phyloP scores from a whole-genome alignment of 2,113 vertebrate genomes.

The Phoxinus phoxinus region DNA sequence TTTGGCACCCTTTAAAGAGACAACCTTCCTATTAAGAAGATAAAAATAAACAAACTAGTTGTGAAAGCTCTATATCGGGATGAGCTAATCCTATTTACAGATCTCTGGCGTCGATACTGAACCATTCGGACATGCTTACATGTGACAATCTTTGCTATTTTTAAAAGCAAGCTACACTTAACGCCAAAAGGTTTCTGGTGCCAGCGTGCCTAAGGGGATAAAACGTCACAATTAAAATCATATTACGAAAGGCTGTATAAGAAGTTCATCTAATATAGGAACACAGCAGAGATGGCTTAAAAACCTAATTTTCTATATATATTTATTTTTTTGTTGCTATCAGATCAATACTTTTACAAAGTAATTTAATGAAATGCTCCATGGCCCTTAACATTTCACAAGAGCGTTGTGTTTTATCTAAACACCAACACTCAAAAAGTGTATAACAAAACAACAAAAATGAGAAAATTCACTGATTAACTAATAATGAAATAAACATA shows the following conservation, averaged over 20 bases:
- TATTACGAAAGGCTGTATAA: constrained; percentile 72
- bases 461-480: not conserved
- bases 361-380: constrained; percentile 13
- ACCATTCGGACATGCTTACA: constrained; percentile 69
- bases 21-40: constrained; percentile 78
- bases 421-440: not conserved
- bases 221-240: constrained; percentile 74
- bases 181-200: constrained; percentile 69
- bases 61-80: constrained; percentile 80
- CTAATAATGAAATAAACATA: not conserved
- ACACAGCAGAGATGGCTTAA: constrained; percentile 26
- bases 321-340: constrained; percentile 48
- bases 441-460: not conserved
- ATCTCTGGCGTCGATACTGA: constrained; percentile 74
- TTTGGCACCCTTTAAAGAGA: constrained; percentile 81
- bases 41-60: constrained; percentile 83
- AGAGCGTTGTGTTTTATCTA: not conserved
- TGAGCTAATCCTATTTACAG: constrained; percentile 82
- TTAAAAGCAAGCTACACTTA: constrained; percentile 74
- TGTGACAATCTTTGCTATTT: constrained; percentile 78
- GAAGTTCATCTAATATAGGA: constrained; percentile 71
- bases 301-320: constrained; percentile 56
- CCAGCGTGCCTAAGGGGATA: constrained; percentile 75
- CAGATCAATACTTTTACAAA: constrained; percentile 35
- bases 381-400: not conserved